Base-by-base conservation (phyloP, 2,113 vertebrate genomes). In the Tragelaphus buxtoni region DNA sequence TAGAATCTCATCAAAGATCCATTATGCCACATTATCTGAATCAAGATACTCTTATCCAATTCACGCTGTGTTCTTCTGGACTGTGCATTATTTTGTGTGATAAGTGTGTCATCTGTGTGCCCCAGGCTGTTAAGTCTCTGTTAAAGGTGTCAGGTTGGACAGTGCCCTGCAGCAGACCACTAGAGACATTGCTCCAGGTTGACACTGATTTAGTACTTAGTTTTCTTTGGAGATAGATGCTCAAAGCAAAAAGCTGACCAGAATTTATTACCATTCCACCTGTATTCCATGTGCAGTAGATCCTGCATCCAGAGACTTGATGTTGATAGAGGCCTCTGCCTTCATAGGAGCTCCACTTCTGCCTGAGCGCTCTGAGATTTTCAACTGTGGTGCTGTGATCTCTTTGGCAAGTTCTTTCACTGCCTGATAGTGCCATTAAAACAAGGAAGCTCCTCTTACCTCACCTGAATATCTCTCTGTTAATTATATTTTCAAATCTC, bases 331-430 rank as follows among this genome's bases (percentile, higher is more conserved):
- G 39, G 24, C 17, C 13, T 17, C n/a, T 85, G 32, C 22, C 17
- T 45, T 8, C 16, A 9, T 2, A 88, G 88, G 56, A 7, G 4
- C 28, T 12, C 0, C 0, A 0, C 0, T 35, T 22, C 30, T n/a
- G 60, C 30, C 9, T 20, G 7, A 32, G 32, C 0, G 6, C 28
- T 80, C n/a, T 2, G 20, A 14, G 53, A 7, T 28, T 90, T 56
- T 56, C 65, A 7, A 2, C 11, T 32, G 5, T 6, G 16, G 12
- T 39, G 45, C 56, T 1, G 16, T 28, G 84, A 28, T 39, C 39
- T 81, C 90, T 79, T 60, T 18, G 13, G 35, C 11, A n/a, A 4
- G 30, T n/a, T 26, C 82, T 63, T 45, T 77, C 20, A 39, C 17
- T 30, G 24, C 22, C 26, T 35, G 76, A 53, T n/a, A 56, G 14